A percentile compares a stretch with the other conserved stretches of the same genome.
These are phyloP conservation scores for Panurus biarmicus DNA, from an alignment of 2,113 vertebrate species.

Conservation along the genomic window DNA sequence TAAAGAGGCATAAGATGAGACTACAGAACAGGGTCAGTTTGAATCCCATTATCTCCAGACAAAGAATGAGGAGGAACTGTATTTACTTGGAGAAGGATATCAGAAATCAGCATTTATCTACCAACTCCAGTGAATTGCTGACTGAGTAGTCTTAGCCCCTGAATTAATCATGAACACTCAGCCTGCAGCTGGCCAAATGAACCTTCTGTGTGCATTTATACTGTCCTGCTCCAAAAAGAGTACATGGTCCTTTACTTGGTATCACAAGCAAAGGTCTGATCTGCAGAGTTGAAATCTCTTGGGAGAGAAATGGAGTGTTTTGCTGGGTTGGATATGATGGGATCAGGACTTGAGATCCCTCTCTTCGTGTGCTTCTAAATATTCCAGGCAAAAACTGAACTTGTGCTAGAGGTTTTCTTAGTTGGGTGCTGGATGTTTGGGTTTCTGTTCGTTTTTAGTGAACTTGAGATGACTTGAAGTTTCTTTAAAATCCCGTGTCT, in stretches of 20 bases:
- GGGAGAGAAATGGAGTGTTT: not conserved
- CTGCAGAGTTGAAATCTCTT: not conserved
- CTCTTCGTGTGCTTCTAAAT: not conserved
- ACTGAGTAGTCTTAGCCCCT: not conserved
- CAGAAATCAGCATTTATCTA: not conserved
- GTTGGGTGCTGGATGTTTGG: not conserved
- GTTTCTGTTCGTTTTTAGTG: not conserved
- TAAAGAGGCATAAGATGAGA: not conserved
- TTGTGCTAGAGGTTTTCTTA: not conserved
- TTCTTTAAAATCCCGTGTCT: not conserved
- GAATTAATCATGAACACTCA: not conserved
- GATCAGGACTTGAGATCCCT: not conserved
- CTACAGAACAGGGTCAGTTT: not conserved
- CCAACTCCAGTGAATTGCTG: not conserved
- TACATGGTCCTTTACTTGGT: not conserved
- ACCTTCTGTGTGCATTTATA: not conserved
- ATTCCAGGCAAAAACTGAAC: not conserved
- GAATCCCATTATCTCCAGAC: not conserved
- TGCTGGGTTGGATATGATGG: not conserved
- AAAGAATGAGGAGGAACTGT: not conserved
- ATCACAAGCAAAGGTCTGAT: not conserved
- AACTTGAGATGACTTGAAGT: not conserved
- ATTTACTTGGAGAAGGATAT: not conserved
- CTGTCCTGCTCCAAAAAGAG: not conserved
- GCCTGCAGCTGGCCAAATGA: not conserved